Evolutionary conservation across 1,140 invertebrate species (phyloP), one percentile per base, ranked within the genome.

Genomic region (Lucilia cuprina): DNA sequence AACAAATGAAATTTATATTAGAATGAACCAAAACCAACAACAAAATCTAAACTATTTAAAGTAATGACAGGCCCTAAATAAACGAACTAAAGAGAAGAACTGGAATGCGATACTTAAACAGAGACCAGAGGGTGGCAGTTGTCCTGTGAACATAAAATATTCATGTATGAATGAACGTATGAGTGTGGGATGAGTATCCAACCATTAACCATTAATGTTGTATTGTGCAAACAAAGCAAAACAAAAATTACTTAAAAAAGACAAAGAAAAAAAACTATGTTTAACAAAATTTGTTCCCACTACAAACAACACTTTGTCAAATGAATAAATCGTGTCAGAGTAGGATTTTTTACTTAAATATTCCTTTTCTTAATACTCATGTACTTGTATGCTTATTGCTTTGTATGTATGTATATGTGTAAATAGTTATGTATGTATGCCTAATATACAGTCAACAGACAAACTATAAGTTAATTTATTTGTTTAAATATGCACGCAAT

Each of bases 31-130:
- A 21, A 19, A 49, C 5, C 75, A 47, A 25, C 21, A 12, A 80
- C 19, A 49, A 80, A 80, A 80, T 13, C n/a, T 47, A 80, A 80
- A 80, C 41, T 80, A 80, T 80, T 80, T 80, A 47, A 80, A 80
- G 34, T 21, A 80, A 80, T 50, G 77, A 80, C 41, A 49, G 41
- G 14, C 21, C 77, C 77, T 80, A 80, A 80, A 80, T 80, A 80
- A 80, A 49, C 41, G 19, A 12, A 70, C n/a, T 21, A 25, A 10
- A 50, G 0, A 41, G 77, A 12, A 19, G n/a, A 35, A 78, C 65
- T 12, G 65, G 9, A 8, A 55, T 70, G 65, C 41, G 17, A 55
- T 7, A 55, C 50, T n/a, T 55, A 55, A 17, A n/a, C 17, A 55
- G 49, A 41, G 41, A 41, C 41, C 41, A 41, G 41, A 41, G 50